Conservation (phyloP, 2,888 invertebrate genomes). For the Polietes domitor region DNA sequence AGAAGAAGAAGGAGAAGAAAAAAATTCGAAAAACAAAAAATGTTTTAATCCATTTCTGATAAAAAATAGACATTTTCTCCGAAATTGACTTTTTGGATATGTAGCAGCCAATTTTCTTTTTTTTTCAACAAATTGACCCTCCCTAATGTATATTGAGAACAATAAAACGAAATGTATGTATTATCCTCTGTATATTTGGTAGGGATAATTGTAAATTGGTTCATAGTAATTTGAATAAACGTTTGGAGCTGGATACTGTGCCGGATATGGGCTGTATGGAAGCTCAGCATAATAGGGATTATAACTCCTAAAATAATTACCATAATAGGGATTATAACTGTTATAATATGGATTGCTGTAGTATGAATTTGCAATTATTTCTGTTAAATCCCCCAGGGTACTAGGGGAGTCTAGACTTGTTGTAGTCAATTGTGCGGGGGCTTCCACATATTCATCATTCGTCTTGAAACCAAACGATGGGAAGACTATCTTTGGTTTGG, state of each 20-base stretch:
- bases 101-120: too few relatives aligned
- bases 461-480: background rate
- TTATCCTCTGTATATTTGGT: background rate
- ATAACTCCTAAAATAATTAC: background rate
- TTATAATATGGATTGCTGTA: background rate
- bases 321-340: background rate
- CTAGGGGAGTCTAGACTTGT: background rate
- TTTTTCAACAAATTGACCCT: too few relatives aligned
- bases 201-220: background rate
- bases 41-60: too few relatives aligned
- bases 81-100: too few relatives aligned
- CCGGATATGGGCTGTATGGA: background rate
- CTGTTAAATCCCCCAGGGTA: background rate
- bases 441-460: background rate
- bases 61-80: too few relatives aligned
- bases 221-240: background rate
- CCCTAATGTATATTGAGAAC: too few relatives aligned
- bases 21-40: too few relatives aligned
- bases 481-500: background rate
- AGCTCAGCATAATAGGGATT: too few relatives aligned
- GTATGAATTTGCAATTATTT: background rate
- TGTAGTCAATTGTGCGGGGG: background rate
- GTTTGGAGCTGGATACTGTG: background rate
- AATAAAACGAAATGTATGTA: too few relatives aligned
- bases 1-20: too few relatives aligned